Evolutionary conservation across 1,140 invertebrate species (phyloP).

Genomic region (Holotrichia oblita): DNA sequence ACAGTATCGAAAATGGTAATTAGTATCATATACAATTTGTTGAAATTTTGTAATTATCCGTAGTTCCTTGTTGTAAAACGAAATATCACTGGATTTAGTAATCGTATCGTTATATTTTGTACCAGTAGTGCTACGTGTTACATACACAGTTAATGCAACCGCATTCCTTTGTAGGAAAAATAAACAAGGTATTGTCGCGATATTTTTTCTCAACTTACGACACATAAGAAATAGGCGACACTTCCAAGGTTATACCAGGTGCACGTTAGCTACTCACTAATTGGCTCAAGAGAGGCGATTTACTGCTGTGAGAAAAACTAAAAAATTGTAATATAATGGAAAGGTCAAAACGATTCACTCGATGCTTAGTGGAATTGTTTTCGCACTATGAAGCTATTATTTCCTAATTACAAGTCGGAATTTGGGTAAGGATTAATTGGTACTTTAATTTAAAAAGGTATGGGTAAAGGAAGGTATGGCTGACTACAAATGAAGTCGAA

Average conservation of each 20-base stretch:
- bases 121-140: neutral
- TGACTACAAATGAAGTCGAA: no score
- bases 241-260: constrained; percentile 15
- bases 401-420: neutral
- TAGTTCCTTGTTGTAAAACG: neutral
- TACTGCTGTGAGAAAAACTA: neutral
- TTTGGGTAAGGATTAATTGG: neutral
- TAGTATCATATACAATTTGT: no score
- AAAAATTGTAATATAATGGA: neutral
- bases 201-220: constrained; percentile 9
- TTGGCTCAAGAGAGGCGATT: neutral
- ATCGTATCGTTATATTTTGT: neutral
- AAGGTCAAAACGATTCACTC: constrained; percentile 1
- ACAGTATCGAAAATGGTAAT: no score
- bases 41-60: neutral
- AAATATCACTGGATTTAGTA: neutral
- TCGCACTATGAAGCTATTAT: neutral
- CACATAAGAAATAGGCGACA: neutral
- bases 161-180: constrained; percentile 12
- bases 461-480: no score
- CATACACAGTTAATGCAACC: neutral
- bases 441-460: no score
- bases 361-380: neutral
- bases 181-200: constrained; percentile 16
- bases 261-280: neutral